Base-by-base conservation (phyloP, 1,140 invertebrate species). In the Anastatus disparis region DNA sequence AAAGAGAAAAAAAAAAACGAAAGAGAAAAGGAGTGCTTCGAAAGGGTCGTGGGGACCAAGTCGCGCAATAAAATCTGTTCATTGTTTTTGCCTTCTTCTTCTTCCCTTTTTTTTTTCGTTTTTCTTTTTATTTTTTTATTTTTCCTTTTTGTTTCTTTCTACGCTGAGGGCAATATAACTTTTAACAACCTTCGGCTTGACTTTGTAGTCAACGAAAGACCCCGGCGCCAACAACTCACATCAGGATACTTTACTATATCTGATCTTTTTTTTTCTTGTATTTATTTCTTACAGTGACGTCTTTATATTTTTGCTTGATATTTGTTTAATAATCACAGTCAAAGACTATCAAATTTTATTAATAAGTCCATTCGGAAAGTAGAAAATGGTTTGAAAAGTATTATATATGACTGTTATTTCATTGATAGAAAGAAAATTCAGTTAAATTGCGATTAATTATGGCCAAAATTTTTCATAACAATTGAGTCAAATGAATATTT, bases 81-180 rank as follows among this genome's bases (percentile, higher is more conserved):
- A 82, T 81, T 82, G 81, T 84, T 84, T 82, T 82, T 79, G 77
- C 75, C 78, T n/a, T 35, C 50, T 64, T 44, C 24, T 78, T 76
- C 77, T 78, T 76, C 74, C 76, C 75, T 80, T 82, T 80, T 79
- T 81, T n/a, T n/a, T n/a, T n/a, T n/a, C n/a, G n/a, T n/a, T n/a
- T n/a, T n/a, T n/a, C n/a, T n/a, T n/a, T n/a, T n/a, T n/a, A n/a
- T n/a, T n/a, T n/a, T n/a, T n/a, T n/a, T n/a, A n/a, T n/a, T n/a
- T n/a, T 77, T 76, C 70, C 22, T 22, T 10, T 35, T 20, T 56
- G 6, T 53, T n/a, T 38, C 6, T 50, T 4, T 31, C 10, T 22
- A 13, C 13, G 20, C 48, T 29, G 15, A n/a, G 59, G 72, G 81
- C 77, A 81, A 78, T 83, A 84, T 84, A 85, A 84, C 75, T 79